phyloP scores from a whole-genome alignment of 2,888 invertebrate genomes.

The Crocallis elinguaria region DNA sequence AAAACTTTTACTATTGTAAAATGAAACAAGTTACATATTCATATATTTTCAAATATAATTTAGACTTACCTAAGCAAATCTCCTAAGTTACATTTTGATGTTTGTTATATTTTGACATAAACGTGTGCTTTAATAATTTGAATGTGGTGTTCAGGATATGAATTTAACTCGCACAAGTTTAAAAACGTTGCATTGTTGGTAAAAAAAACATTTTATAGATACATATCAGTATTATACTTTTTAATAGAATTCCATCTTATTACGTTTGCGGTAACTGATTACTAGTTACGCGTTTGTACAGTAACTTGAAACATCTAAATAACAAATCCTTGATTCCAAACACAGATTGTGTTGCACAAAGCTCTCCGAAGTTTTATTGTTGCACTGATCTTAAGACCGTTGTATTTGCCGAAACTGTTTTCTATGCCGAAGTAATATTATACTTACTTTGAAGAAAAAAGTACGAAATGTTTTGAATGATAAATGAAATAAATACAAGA shows the following conservation, averaged over 20 bases:
- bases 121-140: not conserved
- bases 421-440: conserved; percentile 26
- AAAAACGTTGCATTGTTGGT: too few species aligned
- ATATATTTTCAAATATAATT: too few species aligned
- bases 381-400: conserved; percentile 17
- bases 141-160: too few species aligned
- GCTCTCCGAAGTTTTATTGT: conserved; percentile 37
- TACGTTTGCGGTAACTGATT: conserved; percentile 37
- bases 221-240: not conserved
- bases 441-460: conserved; percentile 23
- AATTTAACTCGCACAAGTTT: too few species aligned
- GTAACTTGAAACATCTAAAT: conserved; percentile 45
- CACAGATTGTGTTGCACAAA: conserved; percentile 58
- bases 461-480: conserved; percentile 6
- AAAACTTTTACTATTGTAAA: too few species aligned
- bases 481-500: not conserved
- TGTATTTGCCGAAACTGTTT: conserved; percentile 30
- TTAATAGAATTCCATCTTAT: not conserved
- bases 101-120: not conserved
- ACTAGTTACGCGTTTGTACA: conserved; percentile 40
- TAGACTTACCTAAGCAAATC: too few species aligned
- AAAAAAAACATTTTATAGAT: not conserved
- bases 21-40: too few species aligned
- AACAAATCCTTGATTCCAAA: conserved; percentile 49
- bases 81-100: too few species aligned